Evolutionary conservation across 1,140 invertebrate species (phyloP).

Genomic region (Ceratosolen solmsi): DNA sequence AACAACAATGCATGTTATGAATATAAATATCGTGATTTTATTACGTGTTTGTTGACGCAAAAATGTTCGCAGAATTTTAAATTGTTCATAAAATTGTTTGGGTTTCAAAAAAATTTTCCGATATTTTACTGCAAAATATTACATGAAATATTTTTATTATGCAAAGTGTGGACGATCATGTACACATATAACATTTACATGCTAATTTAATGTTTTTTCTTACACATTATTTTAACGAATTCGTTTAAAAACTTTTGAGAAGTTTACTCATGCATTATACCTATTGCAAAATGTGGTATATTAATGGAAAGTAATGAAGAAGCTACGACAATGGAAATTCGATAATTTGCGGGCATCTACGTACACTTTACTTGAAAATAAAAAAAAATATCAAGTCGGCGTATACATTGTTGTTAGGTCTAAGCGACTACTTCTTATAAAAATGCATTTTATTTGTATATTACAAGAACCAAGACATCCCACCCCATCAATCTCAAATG

Average conservation of each 20-base stretch:
- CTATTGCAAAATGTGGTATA: not conserved
- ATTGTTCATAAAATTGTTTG: not conserved
- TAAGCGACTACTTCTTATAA: no score
- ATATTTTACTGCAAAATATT: not conserved
- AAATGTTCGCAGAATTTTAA: not conserved
- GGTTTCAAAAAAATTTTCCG: not conserved
- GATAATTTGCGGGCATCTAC: no score
- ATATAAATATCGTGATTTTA: conserved; percentile 1
- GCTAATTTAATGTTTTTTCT: conserved; percentile 2
- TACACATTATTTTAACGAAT: not conserved
- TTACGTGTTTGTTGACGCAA: not conserved
- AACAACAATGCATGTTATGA: not conserved
- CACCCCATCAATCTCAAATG: no score
- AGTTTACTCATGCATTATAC: not conserved
- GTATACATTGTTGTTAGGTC: no score
- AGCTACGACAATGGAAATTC: not conserved
- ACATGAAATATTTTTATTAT: conserved; percentile 7
- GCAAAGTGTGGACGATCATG: conserved; percentile 8
- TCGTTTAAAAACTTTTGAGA: not conserved
- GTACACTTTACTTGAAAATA: no score
- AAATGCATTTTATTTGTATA: no score
- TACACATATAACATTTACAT: not conserved
- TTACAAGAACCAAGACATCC: no score
- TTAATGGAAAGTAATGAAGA: not conserved
- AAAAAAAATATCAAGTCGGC: no score